Evolutionary conservation across 2,797 vertebrate species (phyloP), one percentile per base, ranked within the genome.

Genomic region (Bovichtus variegatus): DNA sequence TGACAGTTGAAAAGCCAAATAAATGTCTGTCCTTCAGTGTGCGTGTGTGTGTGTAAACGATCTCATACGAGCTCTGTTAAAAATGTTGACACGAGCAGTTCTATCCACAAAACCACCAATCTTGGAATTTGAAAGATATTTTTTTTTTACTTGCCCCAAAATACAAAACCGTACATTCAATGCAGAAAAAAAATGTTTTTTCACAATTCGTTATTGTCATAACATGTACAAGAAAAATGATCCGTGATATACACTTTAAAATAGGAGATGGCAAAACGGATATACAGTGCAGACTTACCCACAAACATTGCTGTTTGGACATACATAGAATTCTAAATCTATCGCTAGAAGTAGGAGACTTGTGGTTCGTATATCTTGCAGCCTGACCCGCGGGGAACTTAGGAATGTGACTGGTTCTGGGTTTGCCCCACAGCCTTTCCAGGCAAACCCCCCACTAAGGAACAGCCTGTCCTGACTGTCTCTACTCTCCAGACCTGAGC

Each of bases 141-240:
- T 85, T 51, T 83, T 78, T 25, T 88, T 85, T 81, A 86, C 83
- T 88, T 71, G n/a, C 29, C 43, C 63, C 40, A 74, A 81, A 87
- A 81, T 80, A 85, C 59, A 84, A 76, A 86, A 84, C 36, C 27
- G 23, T 71, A 25, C 67, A 83, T 84, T 80, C 44, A 65, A 46
- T 65, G 21, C 60, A 77, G 63, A 62, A 40, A 21, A 54, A 53
- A 55, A 59, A 50, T 47, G 60, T 54, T 8, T 41, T 83, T 89
- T 89, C 76, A 82, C 59, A 87, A 84, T 83, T 55, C 80, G 63
- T 75, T 77, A 53, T 83, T 90, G 61, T 87, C 66, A 76, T 58
- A 76, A 72, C 66, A 74, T 78, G 76, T 49, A 79, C 53, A 83
- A 65, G 57, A 82, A 80, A 81, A 46, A 53, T 53, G 59, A 5